Evolutionary conservation across 2,797 vertebrate genomes (phyloP).

Genomic region (Erpetoichthys calabaricus): DNA sequence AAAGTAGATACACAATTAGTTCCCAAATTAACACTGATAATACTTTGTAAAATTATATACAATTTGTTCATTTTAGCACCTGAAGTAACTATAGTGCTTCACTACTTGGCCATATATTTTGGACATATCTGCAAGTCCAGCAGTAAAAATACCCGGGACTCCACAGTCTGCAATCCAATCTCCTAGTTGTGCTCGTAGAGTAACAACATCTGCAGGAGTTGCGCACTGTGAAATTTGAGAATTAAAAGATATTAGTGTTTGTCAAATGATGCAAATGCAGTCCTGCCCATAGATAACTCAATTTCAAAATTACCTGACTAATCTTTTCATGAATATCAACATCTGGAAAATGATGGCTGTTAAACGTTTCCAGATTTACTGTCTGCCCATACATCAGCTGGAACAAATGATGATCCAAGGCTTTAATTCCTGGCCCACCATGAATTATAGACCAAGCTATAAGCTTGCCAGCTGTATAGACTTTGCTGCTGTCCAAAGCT

Average conservation of each 20-base stretch:
- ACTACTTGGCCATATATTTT: conserved; percentile 21
- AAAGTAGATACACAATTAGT: background rate
- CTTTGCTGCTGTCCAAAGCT: conserved; percentile 34
- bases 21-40: background rate
- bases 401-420: conserved; percentile 36
- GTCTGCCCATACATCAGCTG: conserved; percentile 40
- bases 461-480: conserved; percentile 35
- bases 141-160: conserved; percentile 29
- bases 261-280: no score
- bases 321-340: conserved; percentile 20
- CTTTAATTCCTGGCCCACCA: conserved; percentile 36
- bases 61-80: conserved; percentile 15
- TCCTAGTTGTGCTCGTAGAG: conserved; percentile 14
- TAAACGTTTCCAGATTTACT: conserved; percentile 30
- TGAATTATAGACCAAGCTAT: conserved; percentile 42
- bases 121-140: conserved; percentile 22
- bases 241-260: no score
- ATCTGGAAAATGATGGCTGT: conserved; percentile 33
- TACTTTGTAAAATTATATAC: background rate
- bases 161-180: conserved; percentile 37
- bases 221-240: no score
- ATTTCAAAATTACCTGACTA: no score
- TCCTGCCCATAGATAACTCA: no score
- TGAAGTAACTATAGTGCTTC: conserved; percentile 26
- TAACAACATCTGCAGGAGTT: no score